Percentiles rank a stretch among this genome's conserved stretches.
phyloP scores from a whole-genome alignment of 2,888 invertebrate species.

The Zygaena filipendulae region DNA sequence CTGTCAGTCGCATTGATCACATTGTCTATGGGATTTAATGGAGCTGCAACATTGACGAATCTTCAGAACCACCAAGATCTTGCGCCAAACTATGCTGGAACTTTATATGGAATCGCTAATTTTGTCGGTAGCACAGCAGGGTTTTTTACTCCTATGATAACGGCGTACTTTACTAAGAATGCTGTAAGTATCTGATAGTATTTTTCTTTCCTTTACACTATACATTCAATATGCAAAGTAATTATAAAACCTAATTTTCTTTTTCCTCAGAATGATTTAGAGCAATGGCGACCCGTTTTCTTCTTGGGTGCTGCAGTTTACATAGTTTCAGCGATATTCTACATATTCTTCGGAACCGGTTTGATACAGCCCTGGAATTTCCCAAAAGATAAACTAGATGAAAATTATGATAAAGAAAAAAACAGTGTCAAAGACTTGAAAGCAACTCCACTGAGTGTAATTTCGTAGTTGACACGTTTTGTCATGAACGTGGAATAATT shows the following conservation, averaged over 20 bases:
- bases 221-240: background rate
- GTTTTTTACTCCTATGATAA: slow-evolving; percentile 78
- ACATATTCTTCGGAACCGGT: slow-evolving; percentile 76
- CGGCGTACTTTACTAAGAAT: slow-evolving; percentile 71
- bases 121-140: slow-evolving; percentile 78
- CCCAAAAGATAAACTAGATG: slow-evolving; percentile 23
- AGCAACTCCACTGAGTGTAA: slow-evolving; percentile 41
- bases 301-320: slow-evolving; percentile 79
- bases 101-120: slow-evolving; percentile 82
- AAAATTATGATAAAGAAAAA: slow-evolving; percentile 18
- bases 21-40: slow-evolving; percentile 74
- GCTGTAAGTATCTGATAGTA: slow-evolving; percentile 18
- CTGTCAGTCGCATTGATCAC: slow-evolving; percentile 73
- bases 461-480: too few relatives aligned
- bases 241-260: slow-evolving; percentile 4
- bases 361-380: slow-evolving; percentile 78
- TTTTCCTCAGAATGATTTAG: slow-evolving; percentile 71
- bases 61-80: slow-evolving; percentile 77
- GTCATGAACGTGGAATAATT: too few relatives aligned
- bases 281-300: slow-evolving; percentile 80
- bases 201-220: background rate
- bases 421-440: slow-evolving; percentile 24
- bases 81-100: slow-evolving; percentile 82
- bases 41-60: slow-evolving; percentile 71
- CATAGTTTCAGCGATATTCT: slow-evolving; percentile 74